Evolutionary conservation across 2,888 invertebrate genomes (phyloP).

Genomic region (Exephanes ischioxanthus): DNA sequence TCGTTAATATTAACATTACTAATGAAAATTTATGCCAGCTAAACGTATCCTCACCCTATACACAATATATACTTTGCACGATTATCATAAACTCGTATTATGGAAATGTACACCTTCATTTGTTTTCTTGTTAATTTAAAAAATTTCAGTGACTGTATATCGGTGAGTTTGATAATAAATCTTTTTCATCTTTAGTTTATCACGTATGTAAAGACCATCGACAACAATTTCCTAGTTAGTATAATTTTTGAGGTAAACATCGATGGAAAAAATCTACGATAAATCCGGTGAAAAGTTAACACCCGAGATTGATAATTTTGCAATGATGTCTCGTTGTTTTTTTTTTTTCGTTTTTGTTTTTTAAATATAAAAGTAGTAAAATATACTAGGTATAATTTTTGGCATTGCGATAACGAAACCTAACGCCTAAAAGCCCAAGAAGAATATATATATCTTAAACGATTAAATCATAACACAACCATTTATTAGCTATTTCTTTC

Average conservation of each 20-base stretch:
- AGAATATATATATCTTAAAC: conserved; percentile 49
- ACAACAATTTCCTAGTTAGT: background rate
- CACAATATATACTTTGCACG: conserved; percentile 7
- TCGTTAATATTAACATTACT: background rate
- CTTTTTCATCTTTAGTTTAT: background rate
- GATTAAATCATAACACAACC: conserved; percentile 18
- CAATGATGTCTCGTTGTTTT: conserved; percentile 23
- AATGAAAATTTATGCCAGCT: background rate
- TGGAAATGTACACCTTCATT: background rate
- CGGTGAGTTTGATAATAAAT: background rate
- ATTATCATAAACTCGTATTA: background rate
- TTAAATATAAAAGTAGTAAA: conserved; percentile 75
- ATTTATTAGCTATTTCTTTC: conserved; percentile 18
- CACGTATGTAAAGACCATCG: conserved; percentile 3
- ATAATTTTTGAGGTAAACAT: conserved; percentile 5
- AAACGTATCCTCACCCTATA: background rate
- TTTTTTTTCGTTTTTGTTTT: conserved; percentile 47
- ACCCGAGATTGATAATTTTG: conserved; percentile 11
- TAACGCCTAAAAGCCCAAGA: conserved; percentile 60
- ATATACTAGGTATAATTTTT: conserved; percentile 72
- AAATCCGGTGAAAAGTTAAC: conserved; percentile 1
- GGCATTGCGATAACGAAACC: conserved; percentile 71
- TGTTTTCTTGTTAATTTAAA: background rate
- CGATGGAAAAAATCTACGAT: conserved; percentile 12
- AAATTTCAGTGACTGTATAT: background rate